These are phyloP conservation scores for roundworm (Caenorhabditis elegans) DNA, from an alignment of 1,140 invertebrate genomes.

Conservation along the genomic window WBcel235 BX284602.5:14908001-14908500, in stretches of 20 bases:
- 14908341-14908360: constrained; percentile 37
- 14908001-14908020: background rate
- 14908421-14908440: constrained; percentile 23
- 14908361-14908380: constrained; percentile 35
- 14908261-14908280: too few relatives aligned
- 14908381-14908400: constrained; percentile 33
- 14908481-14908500: background rate
- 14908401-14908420: constrained; percentile 16
- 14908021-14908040: too few relatives aligned
- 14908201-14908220: too few relatives aligned
- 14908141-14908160: background rate
- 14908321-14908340: constrained; percentile 36
- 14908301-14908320: constrained; percentile 43
- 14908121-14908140: constrained; percentile 12
- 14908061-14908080: background rate
- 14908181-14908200: too few relatives aligned
- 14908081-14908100: background rate
- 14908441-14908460: constrained; percentile 29
- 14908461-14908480: background rate
- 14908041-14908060: too few relatives aligned
- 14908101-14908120: background rate
- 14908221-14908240: too few relatives aligned
- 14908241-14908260: too few relatives aligned
- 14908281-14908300: constrained; percentile 20
- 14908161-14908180: too few relatives aligned